Evolutionary conservation across 2,113 vertebrate species (phyloP).

Genomic region (Narcine bancroftii): DNA sequence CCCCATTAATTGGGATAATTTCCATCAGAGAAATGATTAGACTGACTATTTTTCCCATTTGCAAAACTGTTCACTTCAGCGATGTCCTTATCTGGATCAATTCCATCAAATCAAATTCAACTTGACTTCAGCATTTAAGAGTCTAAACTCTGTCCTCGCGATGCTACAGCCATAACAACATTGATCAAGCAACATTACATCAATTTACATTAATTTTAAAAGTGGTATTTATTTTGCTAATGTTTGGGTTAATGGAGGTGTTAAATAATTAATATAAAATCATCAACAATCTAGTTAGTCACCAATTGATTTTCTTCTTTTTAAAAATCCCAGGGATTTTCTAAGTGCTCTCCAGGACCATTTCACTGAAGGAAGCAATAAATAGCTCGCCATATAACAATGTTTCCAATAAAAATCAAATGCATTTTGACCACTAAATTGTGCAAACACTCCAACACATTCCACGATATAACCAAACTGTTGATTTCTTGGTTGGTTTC

Average conservation of each 20-base stretch:
- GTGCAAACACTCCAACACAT: not conserved
- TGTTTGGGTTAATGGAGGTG: constrained; percentile 21
- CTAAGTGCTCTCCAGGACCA: not conserved
- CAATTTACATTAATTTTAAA: constrained; percentile 20
- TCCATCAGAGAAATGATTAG: not conserved
- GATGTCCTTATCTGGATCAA: not conserved
- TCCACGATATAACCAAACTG: not conserved
- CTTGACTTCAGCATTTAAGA: constrained; percentile 2
- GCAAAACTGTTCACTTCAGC: not conserved
- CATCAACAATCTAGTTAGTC: not conserved
- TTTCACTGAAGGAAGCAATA: constrained; percentile 18
- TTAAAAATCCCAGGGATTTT: not conserved
- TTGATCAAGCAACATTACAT: not conserved
- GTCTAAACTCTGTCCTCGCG: not conserved
- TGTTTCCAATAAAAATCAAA: constrained; percentile 1
- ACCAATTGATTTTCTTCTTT: not conserved
- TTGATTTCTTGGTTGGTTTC: no score
- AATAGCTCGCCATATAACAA: not conserved
- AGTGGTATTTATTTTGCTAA: constrained; percentile 14
- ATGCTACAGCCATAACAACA: not conserved
- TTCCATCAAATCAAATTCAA: not conserved
- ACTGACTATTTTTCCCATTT: not conserved
- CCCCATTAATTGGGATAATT: not conserved
- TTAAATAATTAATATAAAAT: constrained; percentile 13
- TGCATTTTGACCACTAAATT: not conserved